Percentiles rank a stretch among this genome's conserved stretches.
Conservation (phyloP, 2,113 vertebrate species). For the Macaca nemestrina region DNA sequence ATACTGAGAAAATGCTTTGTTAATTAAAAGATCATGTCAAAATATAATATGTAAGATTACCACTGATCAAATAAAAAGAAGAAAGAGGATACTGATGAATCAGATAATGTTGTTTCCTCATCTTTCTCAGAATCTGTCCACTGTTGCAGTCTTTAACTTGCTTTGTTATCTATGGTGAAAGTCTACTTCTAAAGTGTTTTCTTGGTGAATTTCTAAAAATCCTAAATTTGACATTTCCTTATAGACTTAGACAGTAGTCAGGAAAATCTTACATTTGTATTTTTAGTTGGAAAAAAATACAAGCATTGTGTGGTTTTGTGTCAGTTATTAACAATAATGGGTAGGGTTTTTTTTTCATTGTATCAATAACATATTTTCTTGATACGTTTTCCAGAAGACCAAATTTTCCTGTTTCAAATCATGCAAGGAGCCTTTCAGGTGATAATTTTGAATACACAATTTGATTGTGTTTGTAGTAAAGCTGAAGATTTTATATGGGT, state of each 20-base stretch:
- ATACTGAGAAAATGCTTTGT: neutral
- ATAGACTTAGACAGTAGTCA: neutral
- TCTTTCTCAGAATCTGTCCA: neutral
- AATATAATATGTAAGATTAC: neutral
- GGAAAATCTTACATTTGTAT: neutral
- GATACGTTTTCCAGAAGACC: neutral
- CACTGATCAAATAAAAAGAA: neutral
- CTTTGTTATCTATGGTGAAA: neutral
- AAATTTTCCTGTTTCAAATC: neutral
- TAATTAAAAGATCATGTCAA: neutral
- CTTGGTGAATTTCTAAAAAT: neutral
- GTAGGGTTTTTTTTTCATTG: neutral
- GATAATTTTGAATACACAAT: neutral
- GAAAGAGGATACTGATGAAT: neutral
- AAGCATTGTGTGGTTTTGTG: neutral
- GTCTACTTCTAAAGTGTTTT: neutral
- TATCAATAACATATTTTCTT: neutral
- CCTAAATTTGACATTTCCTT: neutral
- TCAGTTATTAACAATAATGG: neutral
- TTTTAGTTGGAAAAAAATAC: neutral
- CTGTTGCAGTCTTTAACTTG: neutral
- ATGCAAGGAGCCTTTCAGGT: neutral
- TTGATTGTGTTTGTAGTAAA: neutral
- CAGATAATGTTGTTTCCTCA: neutral
- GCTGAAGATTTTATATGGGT: neutral